phyloP scores from a whole-genome alignment of 37 sponge, comb jelly and placozoan species.

The Corticium candelabrum region DNA sequence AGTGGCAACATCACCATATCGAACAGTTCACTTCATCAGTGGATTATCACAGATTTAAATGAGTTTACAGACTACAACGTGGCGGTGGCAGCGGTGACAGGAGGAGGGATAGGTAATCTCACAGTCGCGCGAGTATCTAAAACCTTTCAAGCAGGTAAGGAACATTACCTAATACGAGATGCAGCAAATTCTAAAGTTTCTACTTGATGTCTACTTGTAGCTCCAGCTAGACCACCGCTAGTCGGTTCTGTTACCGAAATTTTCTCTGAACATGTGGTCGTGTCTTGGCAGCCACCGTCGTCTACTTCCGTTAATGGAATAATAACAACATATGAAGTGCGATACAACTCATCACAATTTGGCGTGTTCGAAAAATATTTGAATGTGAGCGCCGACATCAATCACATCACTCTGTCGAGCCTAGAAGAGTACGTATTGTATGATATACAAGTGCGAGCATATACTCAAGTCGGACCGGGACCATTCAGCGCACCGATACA shows the following conservation, averaged over 20 bases:
- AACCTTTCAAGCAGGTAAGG: background rate
- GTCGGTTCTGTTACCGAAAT: too few species aligned
- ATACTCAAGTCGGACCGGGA: background rate
- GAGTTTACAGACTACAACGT: background rate
- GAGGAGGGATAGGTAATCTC: background rate
- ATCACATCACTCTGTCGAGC: background rate
- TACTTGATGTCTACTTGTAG: too few species aligned
- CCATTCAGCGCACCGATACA: background rate
- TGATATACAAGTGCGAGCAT: background rate
- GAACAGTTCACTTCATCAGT: background rate
- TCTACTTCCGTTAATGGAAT: background rate
- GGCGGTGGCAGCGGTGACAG: background rate
- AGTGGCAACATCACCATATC: background rate
- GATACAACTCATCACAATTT: background rate
- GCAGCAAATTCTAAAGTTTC: too few species aligned
- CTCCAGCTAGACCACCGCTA: too few species aligned
- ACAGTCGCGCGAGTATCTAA: background rate
- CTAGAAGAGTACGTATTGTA: background rate
- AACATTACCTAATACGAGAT: too few species aligned
- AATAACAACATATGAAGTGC: background rate
- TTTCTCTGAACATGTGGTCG: too few species aligned
- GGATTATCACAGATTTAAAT: background rate
- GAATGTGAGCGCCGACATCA: background rate
- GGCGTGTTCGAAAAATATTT: background rate
- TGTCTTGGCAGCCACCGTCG: background rate